These are phyloP conservation scores for Sylvilagus floridanus DNA, from an alignment of 2,797 vertebrate genomes.

Conservation along the genomic window DNA sequence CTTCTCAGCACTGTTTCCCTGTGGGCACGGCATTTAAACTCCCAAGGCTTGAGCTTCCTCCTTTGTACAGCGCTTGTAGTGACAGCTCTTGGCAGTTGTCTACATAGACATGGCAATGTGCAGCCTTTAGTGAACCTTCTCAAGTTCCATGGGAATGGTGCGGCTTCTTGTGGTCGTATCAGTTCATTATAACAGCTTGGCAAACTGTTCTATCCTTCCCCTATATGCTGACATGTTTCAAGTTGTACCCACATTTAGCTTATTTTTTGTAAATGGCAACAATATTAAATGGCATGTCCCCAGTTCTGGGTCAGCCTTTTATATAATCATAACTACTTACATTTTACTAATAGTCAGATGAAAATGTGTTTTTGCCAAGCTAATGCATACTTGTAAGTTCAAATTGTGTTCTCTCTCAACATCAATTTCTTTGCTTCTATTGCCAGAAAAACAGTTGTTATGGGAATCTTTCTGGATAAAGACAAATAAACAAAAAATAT, in stretches of 20 bases:
- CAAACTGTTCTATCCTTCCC: not conserved
- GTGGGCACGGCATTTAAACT: not conserved
- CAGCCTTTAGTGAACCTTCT: not conserved
- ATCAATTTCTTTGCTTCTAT: not conserved
- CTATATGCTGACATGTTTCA: not conserved
- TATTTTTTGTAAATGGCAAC: constrained; percentile 1
- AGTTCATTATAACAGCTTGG: not conserved
- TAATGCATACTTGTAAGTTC: not conserved
- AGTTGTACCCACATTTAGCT: not conserved
- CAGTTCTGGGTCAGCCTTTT: not conserved
- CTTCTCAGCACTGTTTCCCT: not conserved
- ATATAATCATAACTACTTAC: not conserved
- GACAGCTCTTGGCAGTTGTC: constrained; percentile 42
- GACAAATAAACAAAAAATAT: not conserved
- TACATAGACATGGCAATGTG: not conserved
- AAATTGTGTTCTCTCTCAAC: not conserved
- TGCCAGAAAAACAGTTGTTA: not conserved
- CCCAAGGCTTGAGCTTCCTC: not conserved
- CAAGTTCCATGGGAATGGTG: not conserved
- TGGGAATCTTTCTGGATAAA: not conserved
- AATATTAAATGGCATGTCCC: not conserved
- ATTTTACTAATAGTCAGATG: constrained; percentile 20
- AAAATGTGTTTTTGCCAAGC: not conserved
- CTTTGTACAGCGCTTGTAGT: not conserved
- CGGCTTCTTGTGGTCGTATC: not conserved